Percentiles rank a stretch among this genome's conserved stretches.
phyloP scores from a whole-genome alignment of 2,113 vertebrate species.

The Silurus glanis region DNA sequence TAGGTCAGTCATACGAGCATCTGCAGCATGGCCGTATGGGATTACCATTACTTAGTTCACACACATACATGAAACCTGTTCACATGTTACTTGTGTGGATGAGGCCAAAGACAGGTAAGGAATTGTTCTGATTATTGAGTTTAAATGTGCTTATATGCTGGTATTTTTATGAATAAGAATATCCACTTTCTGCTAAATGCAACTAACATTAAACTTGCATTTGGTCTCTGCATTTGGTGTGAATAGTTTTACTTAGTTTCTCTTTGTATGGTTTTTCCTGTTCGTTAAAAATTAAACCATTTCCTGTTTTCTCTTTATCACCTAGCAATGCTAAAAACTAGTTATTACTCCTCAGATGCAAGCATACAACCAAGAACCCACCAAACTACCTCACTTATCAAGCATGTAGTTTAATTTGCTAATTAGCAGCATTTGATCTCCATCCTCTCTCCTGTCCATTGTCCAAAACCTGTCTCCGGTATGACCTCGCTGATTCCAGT shows the following conservation, averaged over 20 bases:
- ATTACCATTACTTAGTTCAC: slow-evolving; percentile 23
- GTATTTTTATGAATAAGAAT: neutral
- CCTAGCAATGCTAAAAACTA: neutral
- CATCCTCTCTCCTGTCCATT: neutral
- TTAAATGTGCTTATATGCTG: neutral
- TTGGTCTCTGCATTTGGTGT: neutral
- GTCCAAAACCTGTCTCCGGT: neutral
- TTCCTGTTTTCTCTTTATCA: neutral
- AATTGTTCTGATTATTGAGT: neutral
- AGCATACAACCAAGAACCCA: slow-evolving; percentile 4
- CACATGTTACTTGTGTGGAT: neutral
- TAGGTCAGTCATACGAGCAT: slow-evolving; percentile 61
- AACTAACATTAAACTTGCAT: neutral
- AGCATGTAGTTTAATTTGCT: slow-evolving; percentile 30
- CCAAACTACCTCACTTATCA: neutral
- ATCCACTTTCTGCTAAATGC: neutral
- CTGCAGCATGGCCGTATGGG: slow-evolving; percentile 27
- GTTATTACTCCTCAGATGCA: neutral
- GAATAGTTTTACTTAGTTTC: neutral
- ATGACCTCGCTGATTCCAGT: slow-evolving; percentile 63
- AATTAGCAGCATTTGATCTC: slow-evolving; percentile 1
- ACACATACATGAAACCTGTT: neutral
- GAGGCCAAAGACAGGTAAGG: slow-evolving; percentile 28
- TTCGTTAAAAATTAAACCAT: neutral
- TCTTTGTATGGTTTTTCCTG: neutral